A percentile compares a stretch with the other conserved stretches of the same genome.
These are phyloP conservation scores for Genyomyrus donnyi DNA, from an alignment of 2,113 vertebrate genomes.

Conservation along the genomic window DNA sequence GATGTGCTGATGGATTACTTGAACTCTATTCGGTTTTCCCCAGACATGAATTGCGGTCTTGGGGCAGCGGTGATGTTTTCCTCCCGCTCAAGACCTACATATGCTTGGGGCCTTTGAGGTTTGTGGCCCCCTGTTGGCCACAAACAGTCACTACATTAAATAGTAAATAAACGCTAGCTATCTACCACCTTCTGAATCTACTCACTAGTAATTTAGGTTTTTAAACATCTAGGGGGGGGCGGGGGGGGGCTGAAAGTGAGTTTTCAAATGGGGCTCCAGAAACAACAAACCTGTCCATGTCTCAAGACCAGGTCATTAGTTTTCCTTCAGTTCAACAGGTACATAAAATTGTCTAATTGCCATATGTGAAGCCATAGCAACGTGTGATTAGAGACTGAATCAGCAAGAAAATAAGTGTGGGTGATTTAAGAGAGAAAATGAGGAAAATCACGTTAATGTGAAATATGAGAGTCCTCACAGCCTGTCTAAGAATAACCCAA, in stretches of 20 bases:
- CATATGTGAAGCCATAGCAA: not conserved
- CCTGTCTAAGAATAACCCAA: not conserved
- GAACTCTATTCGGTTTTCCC: not conserved
- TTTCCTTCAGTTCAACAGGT: not conserved
- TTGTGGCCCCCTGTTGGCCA: not conserved
- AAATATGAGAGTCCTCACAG: not conserved
- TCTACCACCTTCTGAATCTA: not conserved
- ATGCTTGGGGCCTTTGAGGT: not conserved
- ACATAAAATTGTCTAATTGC: not conserved
- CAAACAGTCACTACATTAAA: not conserved
- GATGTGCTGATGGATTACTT: not conserved
- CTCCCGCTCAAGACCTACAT: not conserved
- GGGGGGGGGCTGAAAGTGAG: not conserved
- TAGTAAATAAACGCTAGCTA: not conserved
- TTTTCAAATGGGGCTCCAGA: not conserved
- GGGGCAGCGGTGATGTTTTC: not conserved
- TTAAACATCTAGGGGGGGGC: not conserved
- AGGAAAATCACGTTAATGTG: not conserved
- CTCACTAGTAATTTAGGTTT: not conserved
- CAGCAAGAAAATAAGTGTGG: not conserved
- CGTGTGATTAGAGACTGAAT: not conserved
- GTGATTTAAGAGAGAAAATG: not conserved
- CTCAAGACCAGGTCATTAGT: not conserved
- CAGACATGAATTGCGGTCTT: not conserved
- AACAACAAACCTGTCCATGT: not conserved